Conservation (phyloP, 2,888 invertebrate genomes). For the Phalera bucephala region DNA sequence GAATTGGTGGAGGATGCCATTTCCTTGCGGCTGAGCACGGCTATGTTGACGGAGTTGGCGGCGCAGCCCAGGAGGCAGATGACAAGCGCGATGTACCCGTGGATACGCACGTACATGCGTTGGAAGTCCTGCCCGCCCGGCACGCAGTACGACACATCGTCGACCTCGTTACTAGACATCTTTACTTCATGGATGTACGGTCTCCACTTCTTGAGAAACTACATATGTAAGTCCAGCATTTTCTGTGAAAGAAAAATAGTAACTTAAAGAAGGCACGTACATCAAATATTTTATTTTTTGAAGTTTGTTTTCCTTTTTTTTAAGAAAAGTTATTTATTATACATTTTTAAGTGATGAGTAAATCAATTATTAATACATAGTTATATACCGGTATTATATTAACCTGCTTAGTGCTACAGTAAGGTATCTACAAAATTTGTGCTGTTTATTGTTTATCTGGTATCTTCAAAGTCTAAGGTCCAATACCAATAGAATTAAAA, state of each 20-base stretch:
- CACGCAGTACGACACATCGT: constrained; percentile 71
- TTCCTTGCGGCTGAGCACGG: constrained; percentile 93
- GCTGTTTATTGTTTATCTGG: too few relatives aligned
- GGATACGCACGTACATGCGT: constrained; percentile 86
- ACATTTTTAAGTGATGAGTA: too few relatives aligned
- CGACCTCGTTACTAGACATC: constrained; percentile 36
- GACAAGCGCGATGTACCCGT: constrained; percentile 92
- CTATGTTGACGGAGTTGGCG: constrained; percentile 94
- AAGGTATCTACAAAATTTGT: too few relatives aligned
- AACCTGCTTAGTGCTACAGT: too few relatives aligned
- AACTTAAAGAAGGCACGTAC: too few relatives aligned
- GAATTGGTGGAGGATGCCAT: constrained; percentile 97
- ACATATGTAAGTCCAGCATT: constrained; percentile 19
- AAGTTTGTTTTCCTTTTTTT: too few relatives aligned
- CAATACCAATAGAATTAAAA: too few relatives aligned
- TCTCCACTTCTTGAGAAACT: constrained; percentile 7
- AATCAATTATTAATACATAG: too few relatives aligned
- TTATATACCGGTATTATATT: too few relatives aligned
- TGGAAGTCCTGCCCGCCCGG: constrained; percentile 83
- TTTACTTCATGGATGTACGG: constrained; percentile 12
- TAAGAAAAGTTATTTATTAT: too few relatives aligned
- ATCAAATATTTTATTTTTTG: too few relatives aligned
- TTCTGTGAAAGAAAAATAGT: constrained; percentile 24
- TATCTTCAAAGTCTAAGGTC: too few relatives aligned
- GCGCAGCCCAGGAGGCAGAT: constrained; percentile 95